A percentile compares a stretch with the other conserved stretches of the same genome.
Evolutionary conservation across 1,140 invertebrate genomes (phyloP).

Genomic region (Aphaenogaster rudis): DNA sequence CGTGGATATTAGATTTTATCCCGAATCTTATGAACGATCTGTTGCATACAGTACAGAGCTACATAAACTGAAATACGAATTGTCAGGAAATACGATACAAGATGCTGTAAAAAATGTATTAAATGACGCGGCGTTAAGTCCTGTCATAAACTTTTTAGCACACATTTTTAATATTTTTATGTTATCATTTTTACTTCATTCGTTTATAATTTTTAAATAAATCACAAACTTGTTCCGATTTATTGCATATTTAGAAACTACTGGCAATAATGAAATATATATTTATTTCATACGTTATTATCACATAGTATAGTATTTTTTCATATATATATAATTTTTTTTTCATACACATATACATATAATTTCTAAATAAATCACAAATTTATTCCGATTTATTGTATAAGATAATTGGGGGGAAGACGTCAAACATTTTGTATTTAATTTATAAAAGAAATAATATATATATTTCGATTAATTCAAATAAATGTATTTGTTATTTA

Average conservation of each 20-base stretch:
- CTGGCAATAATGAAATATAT: background rate
- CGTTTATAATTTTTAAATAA: background rate
- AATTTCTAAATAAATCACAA: no score
- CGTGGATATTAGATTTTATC: background rate
- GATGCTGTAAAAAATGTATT: background rate
- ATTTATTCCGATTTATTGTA: no score
- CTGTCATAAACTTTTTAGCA: background rate
- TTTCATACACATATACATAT: no score
- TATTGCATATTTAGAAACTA: background rate
- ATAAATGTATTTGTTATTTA: no score
- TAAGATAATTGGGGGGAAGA: no score
- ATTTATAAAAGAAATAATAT: no score
- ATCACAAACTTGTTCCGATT: background rate
- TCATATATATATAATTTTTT: no score
- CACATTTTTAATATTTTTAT: background rate
- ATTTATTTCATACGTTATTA: no score
- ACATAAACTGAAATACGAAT: background rate
- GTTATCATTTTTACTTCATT: background rate
- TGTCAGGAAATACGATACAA: background rate
- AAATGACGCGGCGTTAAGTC: background rate
- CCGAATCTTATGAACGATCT: background rate
- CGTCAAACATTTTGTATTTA: no score
- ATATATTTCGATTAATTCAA: no score
- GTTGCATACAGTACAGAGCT: background rate
- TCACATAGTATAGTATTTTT: no score